These are phyloP conservation scores for Diacarnus erythraeanus DNA, from an alignment of 37 sponge, comb jelly and placozoan species.

Conservation along the genomic window DNA sequence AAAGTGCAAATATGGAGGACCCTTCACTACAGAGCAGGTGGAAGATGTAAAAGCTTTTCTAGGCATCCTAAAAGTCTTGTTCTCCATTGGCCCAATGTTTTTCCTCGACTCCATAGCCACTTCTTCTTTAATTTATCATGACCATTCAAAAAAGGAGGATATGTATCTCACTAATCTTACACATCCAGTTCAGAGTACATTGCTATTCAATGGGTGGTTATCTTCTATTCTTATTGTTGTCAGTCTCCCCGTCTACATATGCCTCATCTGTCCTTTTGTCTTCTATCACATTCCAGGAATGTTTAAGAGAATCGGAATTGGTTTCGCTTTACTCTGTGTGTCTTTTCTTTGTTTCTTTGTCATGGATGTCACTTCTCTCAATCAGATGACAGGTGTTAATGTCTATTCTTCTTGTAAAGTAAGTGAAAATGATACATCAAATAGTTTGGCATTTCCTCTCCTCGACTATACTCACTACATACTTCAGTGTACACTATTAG, in stretches of 20 bases:
- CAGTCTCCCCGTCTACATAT: background rate
- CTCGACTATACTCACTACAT: too few species aligned
- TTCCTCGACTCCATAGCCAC: background rate
- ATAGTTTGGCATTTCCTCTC: too few species aligned
- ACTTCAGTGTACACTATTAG: too few species aligned
- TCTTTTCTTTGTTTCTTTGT: background rate
- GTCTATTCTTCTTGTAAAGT: background rate
- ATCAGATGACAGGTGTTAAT: background rate
- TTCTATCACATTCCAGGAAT: background rate
- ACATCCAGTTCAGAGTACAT: background rate
- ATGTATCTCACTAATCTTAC: background rate
- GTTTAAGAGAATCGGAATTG: background rate
- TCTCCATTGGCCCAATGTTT: background rate
- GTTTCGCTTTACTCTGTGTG: background rate
- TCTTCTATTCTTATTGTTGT: background rate
- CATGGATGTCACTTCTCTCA: background rate
- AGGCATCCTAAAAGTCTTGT: background rate
- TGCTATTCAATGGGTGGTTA: background rate
- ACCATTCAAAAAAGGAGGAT: background rate
- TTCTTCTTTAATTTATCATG: background rate
- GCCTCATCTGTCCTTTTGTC: background rate
- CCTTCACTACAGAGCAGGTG: constrained; percentile 3
- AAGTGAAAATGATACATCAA: too few species aligned
- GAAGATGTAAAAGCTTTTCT: constrained; percentile 1
- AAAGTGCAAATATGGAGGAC: background rate